Evolutionary conservation across 2,888 invertebrate species (phyloP), one percentile per base, ranked within the genome.

Genomic region (Cheilosia variabilis): DNA sequence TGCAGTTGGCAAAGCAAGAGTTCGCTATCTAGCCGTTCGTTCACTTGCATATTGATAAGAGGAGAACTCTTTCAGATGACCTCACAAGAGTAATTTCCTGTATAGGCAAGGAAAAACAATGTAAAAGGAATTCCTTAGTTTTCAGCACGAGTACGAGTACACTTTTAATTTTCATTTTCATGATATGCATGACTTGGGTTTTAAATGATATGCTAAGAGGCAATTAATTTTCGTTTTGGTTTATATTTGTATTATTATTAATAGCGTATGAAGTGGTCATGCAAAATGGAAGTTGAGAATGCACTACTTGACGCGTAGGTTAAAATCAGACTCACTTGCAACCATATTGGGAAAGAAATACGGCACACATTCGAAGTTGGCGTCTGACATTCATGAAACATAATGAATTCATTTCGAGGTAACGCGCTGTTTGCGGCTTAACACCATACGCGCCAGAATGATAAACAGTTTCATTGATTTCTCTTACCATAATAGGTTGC

Each of bases 71-170:
- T 68, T 45, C 60, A 34, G 34, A 68, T 76, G 76, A 68, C 66
- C 68, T 76, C 68, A 76, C 58, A 53, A 76, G 76, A 53, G 37
- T 68, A 22, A 68, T 76, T 68, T 76, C 76, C 76, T 76, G 76
- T 68, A 43, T 19, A 66, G 5, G 3, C 37, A 24, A n/a, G 41
- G 52, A 50, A 60, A 60, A 37, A 60, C 50, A 41, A 37, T 52
- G 19, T 22, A 37, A 34, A 65, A 37, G 63, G 17, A 34, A 65
- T 52, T 65, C 50, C 50, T 50, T 19, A 37, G 63, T 2, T 63
- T 22, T 22, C 50, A 27, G 45, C 17, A 24, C 10, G 41, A 19
- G 31, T 50, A 15, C 2, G 47, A 9, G 9, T 13, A 37, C 6
- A 47, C 47, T 63, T 47, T 27, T 27, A 17, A 17, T 45, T 45